Evolutionary conservation across 2,113 vertebrate genomes (phyloP).

Genomic region (Cyprinodon tularosa): DNA sequence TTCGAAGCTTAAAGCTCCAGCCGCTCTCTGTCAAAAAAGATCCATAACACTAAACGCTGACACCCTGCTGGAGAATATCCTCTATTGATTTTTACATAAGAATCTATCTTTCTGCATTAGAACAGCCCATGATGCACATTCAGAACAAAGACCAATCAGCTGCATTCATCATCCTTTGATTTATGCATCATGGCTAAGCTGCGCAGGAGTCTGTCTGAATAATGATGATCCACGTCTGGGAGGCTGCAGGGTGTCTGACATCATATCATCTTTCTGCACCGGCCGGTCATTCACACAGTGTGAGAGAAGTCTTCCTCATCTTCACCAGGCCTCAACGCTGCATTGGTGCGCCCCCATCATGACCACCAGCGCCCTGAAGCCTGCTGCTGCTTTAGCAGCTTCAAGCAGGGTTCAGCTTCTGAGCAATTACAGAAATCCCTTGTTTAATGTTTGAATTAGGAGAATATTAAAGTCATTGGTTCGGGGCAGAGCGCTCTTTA

Average conservation of each 20-base stretch:
- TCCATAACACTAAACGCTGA: slow-evolving; percentile 69
- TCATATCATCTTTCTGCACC: slow-evolving; percentile 17
- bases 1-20: slow-evolving; percentile 55
- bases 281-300: slow-evolving; percentile 11
- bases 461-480: background rate
- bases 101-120: slow-evolving; percentile 74
- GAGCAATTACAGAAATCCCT: background rate
- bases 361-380: background rate
- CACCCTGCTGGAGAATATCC: slow-evolving; percentile 57
- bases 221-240: slow-evolving; percentile 56
- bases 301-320: background rate
- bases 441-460: background rate
- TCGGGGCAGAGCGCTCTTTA: background rate
- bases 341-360: background rate
- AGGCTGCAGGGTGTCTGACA: slow-evolving; percentile 20
- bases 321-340: background rate
- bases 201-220: slow-evolving; percentile 19
- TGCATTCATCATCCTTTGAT: slow-evolving; percentile 57
- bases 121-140: slow-evolving; percentile 42
- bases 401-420: background rate
- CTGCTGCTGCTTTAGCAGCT: too few relatives aligned
- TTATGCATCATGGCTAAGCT: slow-evolving; percentile 57
- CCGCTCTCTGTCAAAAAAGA: slow-evolving; percentile 57
- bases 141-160: slow-evolving; percentile 62
- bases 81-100: slow-evolving; percentile 78